Evolutionary conservation across 1,140 invertebrate species (phyloP).

Genomic region (Camponotus floridanus): DNA sequence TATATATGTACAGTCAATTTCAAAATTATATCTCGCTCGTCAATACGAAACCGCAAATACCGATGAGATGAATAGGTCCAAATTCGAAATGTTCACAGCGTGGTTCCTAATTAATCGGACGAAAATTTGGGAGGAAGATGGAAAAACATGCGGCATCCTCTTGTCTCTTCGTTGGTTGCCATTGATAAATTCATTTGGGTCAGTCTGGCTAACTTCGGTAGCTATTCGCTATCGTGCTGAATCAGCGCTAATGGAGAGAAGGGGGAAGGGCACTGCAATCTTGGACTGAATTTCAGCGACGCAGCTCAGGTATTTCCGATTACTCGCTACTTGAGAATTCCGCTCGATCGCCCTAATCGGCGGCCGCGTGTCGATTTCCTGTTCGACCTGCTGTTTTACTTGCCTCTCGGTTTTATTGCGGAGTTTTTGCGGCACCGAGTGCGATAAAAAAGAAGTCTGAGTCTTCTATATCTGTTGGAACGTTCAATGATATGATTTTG

Average conservation of each 20-base stretch:
- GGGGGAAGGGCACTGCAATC: neutral
- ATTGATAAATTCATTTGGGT: conserved; percentile 55
- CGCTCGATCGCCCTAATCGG: conserved; percentile 45
- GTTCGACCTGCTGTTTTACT: neutral
- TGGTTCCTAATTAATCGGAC: neutral
- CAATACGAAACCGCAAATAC: no score
- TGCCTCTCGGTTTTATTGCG: neutral
- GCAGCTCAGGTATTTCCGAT: conserved; percentile 59
- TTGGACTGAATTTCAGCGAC: conserved; percentile 54
- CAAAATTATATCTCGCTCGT: no score
- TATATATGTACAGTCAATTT: no score
- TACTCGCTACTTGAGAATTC: conserved; percentile 59
- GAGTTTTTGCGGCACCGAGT: no score
- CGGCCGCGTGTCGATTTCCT: conserved; percentile 40
- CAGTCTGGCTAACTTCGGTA: conserved; percentile 2
- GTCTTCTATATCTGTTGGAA: neutral
- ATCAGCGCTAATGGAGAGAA: conserved; percentile 41
- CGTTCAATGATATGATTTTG: neutral
- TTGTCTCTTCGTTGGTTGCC: neutral
- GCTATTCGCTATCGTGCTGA: conserved; percentile 28
- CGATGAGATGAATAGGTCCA: no score
- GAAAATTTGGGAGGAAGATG: neutral
- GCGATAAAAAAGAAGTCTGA: no score
- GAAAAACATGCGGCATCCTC: neutral
- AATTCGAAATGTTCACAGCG: neutral